Evolutionary conservation across 2,797 vertebrate species (phyloP).

Genomic region (Poeciliopsis paucimaculata): DNA sequence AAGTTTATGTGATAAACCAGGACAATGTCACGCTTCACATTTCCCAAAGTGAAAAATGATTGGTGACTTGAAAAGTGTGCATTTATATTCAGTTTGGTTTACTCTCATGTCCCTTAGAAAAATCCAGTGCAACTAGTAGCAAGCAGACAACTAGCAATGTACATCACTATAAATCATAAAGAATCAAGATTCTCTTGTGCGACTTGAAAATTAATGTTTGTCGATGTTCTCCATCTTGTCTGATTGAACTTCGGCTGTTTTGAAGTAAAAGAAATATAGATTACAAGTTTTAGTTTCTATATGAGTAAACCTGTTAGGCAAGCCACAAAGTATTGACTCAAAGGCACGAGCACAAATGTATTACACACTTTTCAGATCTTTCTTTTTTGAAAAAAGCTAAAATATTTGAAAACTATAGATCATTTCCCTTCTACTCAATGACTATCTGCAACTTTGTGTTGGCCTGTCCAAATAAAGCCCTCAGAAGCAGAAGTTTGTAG

Average conservation of each 20-base stretch:
- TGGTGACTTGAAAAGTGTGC: neutral
- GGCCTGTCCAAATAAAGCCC: neutral
- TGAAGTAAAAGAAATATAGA: neutral
- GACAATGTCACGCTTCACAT: neutral
- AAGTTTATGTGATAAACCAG: neutral
- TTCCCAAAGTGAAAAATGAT: neutral
- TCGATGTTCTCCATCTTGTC: neutral
- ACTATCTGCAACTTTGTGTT: neutral
- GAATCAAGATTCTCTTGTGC: neutral
- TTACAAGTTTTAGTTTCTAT: neutral
- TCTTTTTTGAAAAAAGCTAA: neutral
- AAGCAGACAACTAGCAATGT: neutral
- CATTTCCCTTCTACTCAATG: neutral
- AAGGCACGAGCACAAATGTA: neutral
- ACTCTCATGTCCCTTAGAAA: neutral
- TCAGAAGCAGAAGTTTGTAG: neutral
- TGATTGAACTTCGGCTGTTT: neutral
- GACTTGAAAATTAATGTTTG: neutral
- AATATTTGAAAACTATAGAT: neutral
- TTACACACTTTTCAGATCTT: neutral
- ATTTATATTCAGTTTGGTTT: neutral
- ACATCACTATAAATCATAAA: neutral
- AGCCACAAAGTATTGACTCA: neutral
- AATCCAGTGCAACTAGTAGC: neutral
- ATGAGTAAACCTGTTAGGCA: neutral